These are phyloP conservation scores for Prionailurus bengalensis DNA, from an alignment of 2,113 vertebrate species.

Conservation along the genomic window DNA sequence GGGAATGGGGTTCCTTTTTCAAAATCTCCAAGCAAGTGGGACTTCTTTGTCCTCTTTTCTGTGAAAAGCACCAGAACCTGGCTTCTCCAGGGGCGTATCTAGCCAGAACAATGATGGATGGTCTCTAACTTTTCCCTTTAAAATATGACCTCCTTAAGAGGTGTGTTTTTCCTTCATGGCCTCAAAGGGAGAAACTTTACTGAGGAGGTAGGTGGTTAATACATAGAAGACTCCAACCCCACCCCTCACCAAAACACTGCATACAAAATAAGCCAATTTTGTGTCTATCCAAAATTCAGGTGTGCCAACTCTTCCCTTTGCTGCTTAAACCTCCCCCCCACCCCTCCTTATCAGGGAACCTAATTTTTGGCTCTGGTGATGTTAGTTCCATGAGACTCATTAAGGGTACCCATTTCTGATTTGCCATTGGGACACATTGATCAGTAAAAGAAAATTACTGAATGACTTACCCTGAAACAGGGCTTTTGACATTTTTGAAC, in stretches of 20 bases:
- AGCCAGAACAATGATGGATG: background rate
- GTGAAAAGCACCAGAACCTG: conserved; percentile 4
- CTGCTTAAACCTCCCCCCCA: background rate
- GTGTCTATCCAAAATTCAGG: background rate
- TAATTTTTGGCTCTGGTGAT: background rate
- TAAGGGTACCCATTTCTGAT: background rate
- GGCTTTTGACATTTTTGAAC: background rate
- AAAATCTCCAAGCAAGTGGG: conserved; percentile 38
- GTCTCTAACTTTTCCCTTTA: background rate
- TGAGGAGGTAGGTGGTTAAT: background rate
- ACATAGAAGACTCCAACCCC: background rate
- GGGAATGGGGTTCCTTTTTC: conserved; percentile 71
- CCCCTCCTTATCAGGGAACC: background rate
- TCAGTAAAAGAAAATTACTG: background rate
- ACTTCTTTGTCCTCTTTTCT: background rate
- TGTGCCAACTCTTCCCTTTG: background rate
- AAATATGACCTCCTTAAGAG: background rate
- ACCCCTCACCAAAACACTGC: background rate
- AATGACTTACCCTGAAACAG: background rate
- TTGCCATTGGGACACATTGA: background rate
- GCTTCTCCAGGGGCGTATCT: background rate
- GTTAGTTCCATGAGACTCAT: background rate
- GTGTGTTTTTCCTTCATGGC: background rate
- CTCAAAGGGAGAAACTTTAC: background rate
- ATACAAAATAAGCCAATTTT: background rate